A percentile compares a stretch with the other conserved stretches of the same genome.
Conservation (phyloP, 1,140 invertebrate species). For the Bombus vancouverensis region DNA sequence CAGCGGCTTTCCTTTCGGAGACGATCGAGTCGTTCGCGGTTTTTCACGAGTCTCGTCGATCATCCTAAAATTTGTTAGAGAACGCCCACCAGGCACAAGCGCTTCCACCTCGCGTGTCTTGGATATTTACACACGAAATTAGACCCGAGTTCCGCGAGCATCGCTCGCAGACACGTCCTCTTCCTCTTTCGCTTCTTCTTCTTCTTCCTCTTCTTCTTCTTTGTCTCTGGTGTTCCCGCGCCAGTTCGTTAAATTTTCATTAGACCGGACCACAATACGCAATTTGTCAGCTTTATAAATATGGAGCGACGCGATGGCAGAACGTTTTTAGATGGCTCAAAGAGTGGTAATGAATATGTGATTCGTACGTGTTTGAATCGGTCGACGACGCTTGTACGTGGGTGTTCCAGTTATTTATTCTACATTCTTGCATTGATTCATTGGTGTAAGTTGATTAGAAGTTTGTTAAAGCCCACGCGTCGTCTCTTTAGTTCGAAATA, state of each 20-base stretch:
- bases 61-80: too few relatives aligned
- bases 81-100: background rate
- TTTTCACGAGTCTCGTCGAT: background rate
- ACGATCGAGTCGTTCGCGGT: constrained; percentile 31
- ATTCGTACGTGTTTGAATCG: background rate
- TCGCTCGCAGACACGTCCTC: background rate
- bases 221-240: background rate
- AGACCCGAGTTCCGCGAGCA: background rate
- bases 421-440: background rate
- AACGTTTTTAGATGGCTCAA: background rate
- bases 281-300: constrained; percentile 30
- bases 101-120: constrained; percentile 10
- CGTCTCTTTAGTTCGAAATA: too few relatives aligned
- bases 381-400: background rate
- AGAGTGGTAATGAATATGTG: background rate
- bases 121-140: constrained; percentile 48
- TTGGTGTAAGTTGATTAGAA: background rate
- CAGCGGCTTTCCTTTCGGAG: constrained; percentile 15
- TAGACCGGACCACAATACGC: constrained; percentile 11
- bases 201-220: background rate
- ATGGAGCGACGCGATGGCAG: background rate
- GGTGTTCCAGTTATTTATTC: background rate
- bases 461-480: background rate
- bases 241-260: constrained; percentile 34
- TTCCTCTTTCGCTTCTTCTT: background rate